Base-by-base conservation (phyloP, 2,113 vertebrate genomes). In the Cyrtonyx montezumae region DNA sequence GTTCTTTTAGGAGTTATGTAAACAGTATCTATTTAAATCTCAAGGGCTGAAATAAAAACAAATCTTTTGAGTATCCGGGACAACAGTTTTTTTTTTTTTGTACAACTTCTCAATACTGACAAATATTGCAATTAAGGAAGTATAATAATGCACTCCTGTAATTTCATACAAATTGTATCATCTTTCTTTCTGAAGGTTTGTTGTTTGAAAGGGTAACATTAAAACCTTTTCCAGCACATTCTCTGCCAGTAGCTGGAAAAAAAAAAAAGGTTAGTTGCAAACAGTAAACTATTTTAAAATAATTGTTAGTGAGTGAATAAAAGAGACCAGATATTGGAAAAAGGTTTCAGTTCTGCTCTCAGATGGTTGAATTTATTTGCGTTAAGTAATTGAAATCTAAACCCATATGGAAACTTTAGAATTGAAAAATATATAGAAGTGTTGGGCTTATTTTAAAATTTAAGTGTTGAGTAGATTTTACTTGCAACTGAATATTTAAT, bases 401-500 rank as follows among this genome's bases (percentile, higher is more conserved):
- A 93, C 45, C 67, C 80, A n/a, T 58, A 76, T 88, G 82, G 86
- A 83, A 95, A 94, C 67, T 83, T 84, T 21, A 74, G 28, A 81
- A 75, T 74, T 90, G 88, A 32, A 58, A n/a, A n/a, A 74, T 53
- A 30, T 15, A 53, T 16, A 17, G 26, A 53, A 26, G 51, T 53
- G 51, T 30, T 53, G 51, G 51, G 16, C 46, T 20, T 15, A 32
- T 67, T 51, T 87, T 91, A 97, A 83, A 93, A 97, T 97, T 96
- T 85, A 94, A 95, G 97, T 97, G 94, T 94, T 92, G 95, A 42
- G 48, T 96, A 78, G 45, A 83, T 96, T 75, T 98, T 98, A 97
- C 97, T 98, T 98, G 96, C 97, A 97, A 83, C 95, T 94, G 97
- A 97, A 97, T 98, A 98, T 98, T 98, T 97, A 98, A 96, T 93